A percentile compares a stretch with the other conserved stretches of the same genome.
These are phyloP conservation scores for Drosophila pandora DNA, from an alignment of 1,140 invertebrate genomes.

Conservation along the genomic window DNA sequence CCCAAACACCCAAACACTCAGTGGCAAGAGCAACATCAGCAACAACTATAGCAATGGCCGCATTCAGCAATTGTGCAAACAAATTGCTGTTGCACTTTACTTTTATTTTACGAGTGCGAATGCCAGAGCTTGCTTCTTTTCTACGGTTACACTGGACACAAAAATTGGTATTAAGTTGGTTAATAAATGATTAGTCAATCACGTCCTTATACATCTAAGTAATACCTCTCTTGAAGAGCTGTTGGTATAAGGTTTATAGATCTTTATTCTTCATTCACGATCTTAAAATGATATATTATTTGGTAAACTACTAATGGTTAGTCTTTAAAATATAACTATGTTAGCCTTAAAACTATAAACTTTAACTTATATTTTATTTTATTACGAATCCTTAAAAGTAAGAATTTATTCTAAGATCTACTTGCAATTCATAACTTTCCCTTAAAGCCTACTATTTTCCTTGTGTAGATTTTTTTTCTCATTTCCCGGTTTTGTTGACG, in stretches of 20 bases:
- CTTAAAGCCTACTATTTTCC: neutral
- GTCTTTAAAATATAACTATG: too few relatives aligned
- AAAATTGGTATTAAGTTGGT: neutral
- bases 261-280: too few relatives aligned
- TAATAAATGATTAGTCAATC: neutral
- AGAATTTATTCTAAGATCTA: too few relatives aligned
- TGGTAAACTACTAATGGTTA: too few relatives aligned
- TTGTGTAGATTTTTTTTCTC: slow-evolving; percentile 8
- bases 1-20: slow-evolving; percentile 2
- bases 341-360: too few relatives aligned
- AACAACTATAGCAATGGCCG: slow-evolving; percentile 63
- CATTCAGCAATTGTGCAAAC: slow-evolving; percentile 81
- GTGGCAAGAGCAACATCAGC: slow-evolving; percentile 39
- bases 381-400: too few relatives aligned
- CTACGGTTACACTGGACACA: neutral
- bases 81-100: slow-evolving; percentile 82
- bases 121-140: slow-evolving; percentile 63
- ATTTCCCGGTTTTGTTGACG: slow-evolving; percentile 40
- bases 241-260: neutral
- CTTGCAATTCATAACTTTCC: neutral
- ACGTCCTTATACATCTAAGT: neutral
- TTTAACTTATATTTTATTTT: too few relatives aligned
- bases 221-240: too few relatives aligned
- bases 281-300: too few relatives aligned
- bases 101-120: slow-evolving; percentile 82